Evolutionary conservation across 2,888 invertebrate genomes (phyloP), one percentile per base, ranked within the genome.

Genomic region (Carpatolechia fugitivella): DNA sequence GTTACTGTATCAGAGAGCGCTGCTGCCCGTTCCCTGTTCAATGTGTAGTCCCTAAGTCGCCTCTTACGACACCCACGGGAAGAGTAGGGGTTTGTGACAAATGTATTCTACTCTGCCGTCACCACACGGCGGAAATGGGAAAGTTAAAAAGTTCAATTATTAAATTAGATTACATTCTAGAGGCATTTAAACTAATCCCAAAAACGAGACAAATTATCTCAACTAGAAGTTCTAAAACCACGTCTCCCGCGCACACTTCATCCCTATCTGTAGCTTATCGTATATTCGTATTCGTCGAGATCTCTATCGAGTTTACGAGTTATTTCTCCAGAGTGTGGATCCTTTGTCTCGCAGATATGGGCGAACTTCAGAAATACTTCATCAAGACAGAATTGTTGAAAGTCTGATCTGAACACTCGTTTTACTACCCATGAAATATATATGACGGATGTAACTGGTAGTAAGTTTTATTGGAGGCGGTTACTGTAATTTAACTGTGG

Each of bases 291-390:
- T 44, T 29, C 44, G 7, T 16, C 5, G 11, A 29, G 44, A 44
- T 44, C 13, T 1, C 24, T 44, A 44, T 44, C 44, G 11, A 20
- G 13, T 44, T 44, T 44, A 44, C 44, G 44, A 44, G 44, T 44
- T 44, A 29, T 44, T 29, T 18, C 18, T 16, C 44, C 13, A 4
- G 29, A 20, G 7, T 38, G 18, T 16, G 29, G 20, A n/a, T n/a
- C 44, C 20, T 44, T 44, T 44, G 44, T 44, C 29, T 44, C 13
- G 4, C 24, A 44, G 44, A 44, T 44, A 44, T 44, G 44, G 29
- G 29, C 1, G 44, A 41, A 44, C 44, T 44, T 29, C 44, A 13
- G 44, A 29, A 24, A 24, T 44, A 44, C 44, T 44, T 44, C 44
- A 44, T 44, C 44, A 44, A 20, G 29, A 29, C 24, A 13, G 24